Base-by-base conservation (phyloP, 2,888 invertebrate species). In the Microchrysa polita region DNA sequence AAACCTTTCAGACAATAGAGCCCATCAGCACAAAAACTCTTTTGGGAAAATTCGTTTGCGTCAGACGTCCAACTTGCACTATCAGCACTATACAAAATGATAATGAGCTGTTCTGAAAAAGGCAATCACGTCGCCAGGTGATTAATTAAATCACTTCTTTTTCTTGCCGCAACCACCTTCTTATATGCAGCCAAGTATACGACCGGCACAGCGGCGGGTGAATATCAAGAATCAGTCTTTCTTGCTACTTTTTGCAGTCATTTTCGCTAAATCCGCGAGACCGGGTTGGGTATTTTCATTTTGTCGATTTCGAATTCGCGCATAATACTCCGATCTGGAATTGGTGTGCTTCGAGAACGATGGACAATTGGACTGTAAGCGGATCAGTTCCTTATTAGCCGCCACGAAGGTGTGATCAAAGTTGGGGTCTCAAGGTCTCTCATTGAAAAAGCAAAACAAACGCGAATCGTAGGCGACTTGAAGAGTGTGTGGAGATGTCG, bases 401-500 rank as follows among this genome's bases (percentile, higher is more conserved):
- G 12, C 10, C 48, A 48, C 48, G 16, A 48, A 48, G 48, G 48
- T 48, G 48, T 48, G 48, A 48, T 48, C 48, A 48, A n/a, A 48
- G 48, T n/a, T n/a, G 48, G n/a, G n/a, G 48, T n/a, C 16, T 48
- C 48, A 48, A 48, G 48, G 48, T 48, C 48, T 48, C 48, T n/a
- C n/a, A n/a, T n/a, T 7, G 27, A 34, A 34, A 34, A 7, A 34
- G 27, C 27, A 34, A 34, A 34, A 34, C 27, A 34, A 34, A 34
- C 27, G 27, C 4, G 4, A 4, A 48, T n/a, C 48, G 48, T 48
- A 48, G 48, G 48, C 48, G 48, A 48, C 27, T 34, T 34, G 48
- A 48, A n/a, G 14, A 5, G 48, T n/a, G 48, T n/a, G 48, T 2
- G 10, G 48, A 69, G 20, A 84, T 84, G 83, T 82, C 83, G 75